phyloP scores from a whole-genome alignment of 2,888 invertebrate species.

The Lasioglossum calceatum region DNA sequence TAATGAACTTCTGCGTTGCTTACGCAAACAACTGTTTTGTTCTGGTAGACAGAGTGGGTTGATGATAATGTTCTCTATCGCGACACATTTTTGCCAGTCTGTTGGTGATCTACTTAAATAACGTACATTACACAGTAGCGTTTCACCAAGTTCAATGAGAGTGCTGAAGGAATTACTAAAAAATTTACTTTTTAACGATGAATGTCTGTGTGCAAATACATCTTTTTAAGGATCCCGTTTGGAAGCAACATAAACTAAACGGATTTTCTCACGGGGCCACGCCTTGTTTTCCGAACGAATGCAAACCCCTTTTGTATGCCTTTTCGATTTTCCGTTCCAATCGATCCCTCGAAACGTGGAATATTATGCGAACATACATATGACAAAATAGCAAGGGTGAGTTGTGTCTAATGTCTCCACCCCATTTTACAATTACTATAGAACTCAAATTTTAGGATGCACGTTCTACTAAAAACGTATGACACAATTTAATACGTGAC shows the following conservation, averaged over 20 bases:
- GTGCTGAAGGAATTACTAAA: not conserved
- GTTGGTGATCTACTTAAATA: slow-evolving; percentile 34
- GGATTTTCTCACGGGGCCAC: slow-evolving; percentile 31
- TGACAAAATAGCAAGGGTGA: not conserved
- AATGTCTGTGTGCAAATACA: not conserved
- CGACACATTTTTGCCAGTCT: slow-evolving; percentile 54
- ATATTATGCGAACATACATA: not conserved
- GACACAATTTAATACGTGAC: not conserved
- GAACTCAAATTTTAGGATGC: not conserved
- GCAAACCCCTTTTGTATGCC: slow-evolving; percentile 34
- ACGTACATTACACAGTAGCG: not conserved
- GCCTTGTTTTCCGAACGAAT: slow-evolving; percentile 38
- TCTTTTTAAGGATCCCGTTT: not conserved
- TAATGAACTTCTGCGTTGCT: slow-evolving; percentile 38
- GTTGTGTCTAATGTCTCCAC: not conserved
- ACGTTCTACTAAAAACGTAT: not conserved
- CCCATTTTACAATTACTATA: not conserved
- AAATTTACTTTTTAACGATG: not conserved
- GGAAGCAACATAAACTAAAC: slow-evolving; percentile 35
- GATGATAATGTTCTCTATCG: slow-evolving; percentile 54
- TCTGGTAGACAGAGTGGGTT: slow-evolving; percentile 37
- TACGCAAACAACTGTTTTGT: slow-evolving; percentile 41
- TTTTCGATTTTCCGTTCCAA: slow-evolving; percentile 10
- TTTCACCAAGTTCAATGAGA: slow-evolving; percentile 11
- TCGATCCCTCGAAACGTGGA: slow-evolving; percentile 25